Percentiles rank a stretch among this genome's conserved stretches.
Evolutionary conservation across 2,888 invertebrate genomes (phyloP).

Genomic region (Portevinia maculata): DNA sequence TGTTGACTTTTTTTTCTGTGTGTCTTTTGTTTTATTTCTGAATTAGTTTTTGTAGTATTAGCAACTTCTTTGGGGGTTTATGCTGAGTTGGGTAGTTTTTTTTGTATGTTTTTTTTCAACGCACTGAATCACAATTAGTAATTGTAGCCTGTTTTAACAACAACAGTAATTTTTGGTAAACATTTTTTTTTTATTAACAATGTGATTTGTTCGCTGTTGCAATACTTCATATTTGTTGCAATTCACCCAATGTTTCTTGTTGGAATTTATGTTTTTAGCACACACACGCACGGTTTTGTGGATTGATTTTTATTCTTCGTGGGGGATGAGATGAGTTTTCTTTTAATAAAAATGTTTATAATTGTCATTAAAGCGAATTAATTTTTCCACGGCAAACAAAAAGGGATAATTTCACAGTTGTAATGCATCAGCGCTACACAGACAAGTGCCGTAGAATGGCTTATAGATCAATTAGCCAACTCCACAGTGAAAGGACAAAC

Average conservation of each 20-base stretch:
- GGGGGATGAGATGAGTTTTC: too few relatives aligned
- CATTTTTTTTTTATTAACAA: slow-evolving; percentile 62
- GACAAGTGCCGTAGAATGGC: too few relatives aligned
- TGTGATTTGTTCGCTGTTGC: slow-evolving; percentile 37
- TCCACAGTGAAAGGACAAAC: neutral
- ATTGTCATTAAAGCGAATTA: too few relatives aligned
- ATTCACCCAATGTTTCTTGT: slow-evolving; percentile 21
- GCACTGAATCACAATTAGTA: slow-evolving; percentile 40
- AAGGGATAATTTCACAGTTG: neutral
- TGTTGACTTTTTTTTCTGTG: neutral
- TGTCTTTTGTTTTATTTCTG: neutral
- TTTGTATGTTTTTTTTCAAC: too few relatives aligned
- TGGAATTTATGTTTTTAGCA: slow-evolving; percentile 9
- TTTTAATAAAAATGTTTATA: too few relatives aligned
- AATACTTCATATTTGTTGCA: slow-evolving; percentile 67
- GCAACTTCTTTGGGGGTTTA: too few relatives aligned
- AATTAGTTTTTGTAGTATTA: neutral
- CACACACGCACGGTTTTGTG: neutral
- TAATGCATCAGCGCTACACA: too few relatives aligned
- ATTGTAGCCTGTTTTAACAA: slow-evolving; percentile 59
- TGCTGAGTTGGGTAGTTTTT: too few relatives aligned
- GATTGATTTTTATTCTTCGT: neutral
- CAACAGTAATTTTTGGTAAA: slow-evolving; percentile 57
- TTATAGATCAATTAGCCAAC: too few relatives aligned
- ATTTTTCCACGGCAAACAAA: too few relatives aligned